A percentile compares a stretch with the other conserved stretches of the same genome.
These are phyloP conservation scores for Coenobita brevimanus DNA, from an alignment of 1,140 invertebrate genomes.

Conservation along the genomic window DNA sequence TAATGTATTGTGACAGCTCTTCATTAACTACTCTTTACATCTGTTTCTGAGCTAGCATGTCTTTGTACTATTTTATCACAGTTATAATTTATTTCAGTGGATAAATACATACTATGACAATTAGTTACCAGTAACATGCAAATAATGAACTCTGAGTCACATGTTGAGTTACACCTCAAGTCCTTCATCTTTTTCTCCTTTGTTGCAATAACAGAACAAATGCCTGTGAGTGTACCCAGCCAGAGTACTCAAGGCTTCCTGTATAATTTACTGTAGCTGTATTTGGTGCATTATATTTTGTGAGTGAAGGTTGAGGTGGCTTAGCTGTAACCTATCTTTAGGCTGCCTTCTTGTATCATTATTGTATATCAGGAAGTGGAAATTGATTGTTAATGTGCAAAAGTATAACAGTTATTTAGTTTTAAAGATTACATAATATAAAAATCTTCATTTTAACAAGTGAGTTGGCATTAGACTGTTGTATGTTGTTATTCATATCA, in stretches of 20 bases:
- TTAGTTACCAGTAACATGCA: no score
- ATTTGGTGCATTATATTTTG: conserved; percentile 59
- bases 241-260: not conserved
- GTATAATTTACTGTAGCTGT: not conserved
- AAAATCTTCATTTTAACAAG: conserved; percentile 32
- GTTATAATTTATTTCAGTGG: no score
- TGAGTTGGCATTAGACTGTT: conserved; percentile 61
- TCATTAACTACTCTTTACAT: not conserved
- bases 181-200: no score
- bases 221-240: not conserved
- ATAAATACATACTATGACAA: no score
- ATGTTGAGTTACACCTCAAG: not conserved
- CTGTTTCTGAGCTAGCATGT: not conserved
- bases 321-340: conserved; percentile 57
- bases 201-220: no score
- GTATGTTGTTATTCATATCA: conserved; percentile 61
- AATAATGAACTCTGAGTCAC: not conserved
- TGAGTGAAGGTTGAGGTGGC: conserved; percentile 59
- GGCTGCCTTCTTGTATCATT: conserved; percentile 51
- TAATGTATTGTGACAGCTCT: not conserved
- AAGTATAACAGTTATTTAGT: conserved; percentile 31
- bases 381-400: conserved; percentile 42
- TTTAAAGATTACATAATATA: not conserved
- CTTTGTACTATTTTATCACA: no score
- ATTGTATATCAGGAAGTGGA: conserved; percentile 40